These are phyloP conservation scores for Calypte anna DNA, from an alignment of 2,113 vertebrate species.

Conservation along the genomic window DNA sequence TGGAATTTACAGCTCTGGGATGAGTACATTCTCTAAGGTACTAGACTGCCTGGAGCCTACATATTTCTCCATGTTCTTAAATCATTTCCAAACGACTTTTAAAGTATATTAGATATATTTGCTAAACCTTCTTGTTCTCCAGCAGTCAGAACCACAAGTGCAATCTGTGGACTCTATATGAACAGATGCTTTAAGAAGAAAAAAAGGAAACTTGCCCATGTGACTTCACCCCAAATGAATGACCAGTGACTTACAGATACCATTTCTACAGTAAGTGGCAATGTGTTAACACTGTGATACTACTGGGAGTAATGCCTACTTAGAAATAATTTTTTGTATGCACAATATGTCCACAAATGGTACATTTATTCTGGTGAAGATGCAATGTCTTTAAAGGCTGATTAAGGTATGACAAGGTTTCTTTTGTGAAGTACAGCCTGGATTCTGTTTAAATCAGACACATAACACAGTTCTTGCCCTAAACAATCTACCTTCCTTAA, in stretches of 20 bases:
- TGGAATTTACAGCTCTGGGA: conserved; percentile 57
- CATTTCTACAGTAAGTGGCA: neutral
- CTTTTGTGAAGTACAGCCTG: neutral
- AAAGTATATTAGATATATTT: conserved; percentile 50
- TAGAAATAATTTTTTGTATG: neutral
- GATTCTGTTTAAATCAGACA: neutral
- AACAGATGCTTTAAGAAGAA: conserved; percentile 29
- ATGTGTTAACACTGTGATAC: neutral
- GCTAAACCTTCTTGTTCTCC: conserved; percentile 39
- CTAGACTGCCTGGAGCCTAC: conserved; percentile 56
- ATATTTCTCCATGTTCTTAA: conserved; percentile 56
- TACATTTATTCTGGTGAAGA: neutral
- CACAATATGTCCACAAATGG: neutral
- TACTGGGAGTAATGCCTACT: neutral
- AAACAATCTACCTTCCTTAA: neutral
- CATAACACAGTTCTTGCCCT: neutral
- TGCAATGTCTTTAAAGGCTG: neutral
- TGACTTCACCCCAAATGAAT: neutral
- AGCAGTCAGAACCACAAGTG: conserved; percentile 37
- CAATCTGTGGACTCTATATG: conserved; percentile 34
- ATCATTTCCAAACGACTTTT: conserved; percentile 38
- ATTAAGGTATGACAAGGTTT: neutral
- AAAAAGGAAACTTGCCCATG: neutral
- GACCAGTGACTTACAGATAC: neutral
- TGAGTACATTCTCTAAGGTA: conserved; percentile 50